These are phyloP conservation scores for Galerucella pusilla DNA, from an alignment of 2,888 invertebrate species.

Conservation along the genomic window DNA sequence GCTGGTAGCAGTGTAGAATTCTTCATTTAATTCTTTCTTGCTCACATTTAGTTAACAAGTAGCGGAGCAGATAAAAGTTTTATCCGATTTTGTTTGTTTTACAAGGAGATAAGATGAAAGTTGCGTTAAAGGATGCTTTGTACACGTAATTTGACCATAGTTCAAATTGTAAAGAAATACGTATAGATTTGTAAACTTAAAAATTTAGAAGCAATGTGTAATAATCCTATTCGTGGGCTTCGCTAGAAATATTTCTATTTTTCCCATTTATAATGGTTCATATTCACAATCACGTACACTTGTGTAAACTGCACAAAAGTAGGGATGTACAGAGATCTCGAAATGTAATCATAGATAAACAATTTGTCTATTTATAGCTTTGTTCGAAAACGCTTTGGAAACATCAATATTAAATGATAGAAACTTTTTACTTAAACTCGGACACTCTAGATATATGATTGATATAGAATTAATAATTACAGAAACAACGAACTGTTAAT, in stretches of 20 bases:
- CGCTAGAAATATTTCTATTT: constrained; percentile 50
- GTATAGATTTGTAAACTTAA: constrained; percentile 35
- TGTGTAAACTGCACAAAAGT: constrained; percentile 41
- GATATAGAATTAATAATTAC: not conserved
- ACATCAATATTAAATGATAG: constrained; percentile 24
- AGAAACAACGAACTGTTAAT: not conserved
- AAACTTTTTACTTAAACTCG: not conserved
- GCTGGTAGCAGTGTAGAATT: no score
- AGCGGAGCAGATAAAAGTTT: not conserved
- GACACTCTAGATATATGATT: constrained; percentile 1
- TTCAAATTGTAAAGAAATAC: constrained; percentile 33
- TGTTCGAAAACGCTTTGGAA: constrained; percentile 18
- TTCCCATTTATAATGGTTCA: constrained; percentile 44
- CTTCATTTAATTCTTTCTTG: no score
- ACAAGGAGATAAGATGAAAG: not conserved
- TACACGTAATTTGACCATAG: constrained; percentile 25
- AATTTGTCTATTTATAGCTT: constrained; percentile 32
- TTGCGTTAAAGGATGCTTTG: not conserved
- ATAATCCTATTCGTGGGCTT: constrained; percentile 54
- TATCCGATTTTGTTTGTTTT: not conserved
- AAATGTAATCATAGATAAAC: constrained; percentile 16
- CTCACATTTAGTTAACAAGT: no score
- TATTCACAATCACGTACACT: constrained; percentile 44
- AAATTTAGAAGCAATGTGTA: constrained; percentile 42
- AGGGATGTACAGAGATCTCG: constrained; percentile 20